Conservation (phyloP, 37 sponge, comb jelly and placozoan genomes). For the Halichondria panicea region DNA sequence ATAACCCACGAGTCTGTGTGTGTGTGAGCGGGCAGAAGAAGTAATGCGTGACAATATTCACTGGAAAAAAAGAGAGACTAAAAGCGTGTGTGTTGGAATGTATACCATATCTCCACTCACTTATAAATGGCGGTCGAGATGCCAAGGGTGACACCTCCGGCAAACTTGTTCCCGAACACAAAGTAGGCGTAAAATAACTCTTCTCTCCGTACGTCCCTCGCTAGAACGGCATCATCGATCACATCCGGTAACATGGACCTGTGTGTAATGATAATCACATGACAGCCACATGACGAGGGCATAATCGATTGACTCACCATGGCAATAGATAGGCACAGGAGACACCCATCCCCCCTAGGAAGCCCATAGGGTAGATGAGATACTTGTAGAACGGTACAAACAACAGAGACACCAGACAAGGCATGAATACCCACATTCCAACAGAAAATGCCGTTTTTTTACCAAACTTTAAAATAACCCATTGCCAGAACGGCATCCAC, state of each 20-base stretch:
- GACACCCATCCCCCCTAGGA: constrained; percentile 65
- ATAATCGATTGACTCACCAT: constrained; percentile 87
- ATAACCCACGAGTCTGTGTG: constrained; percentile 66
- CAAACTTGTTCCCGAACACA: constrained; percentile 88
- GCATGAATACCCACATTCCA: constrained; percentile 62
- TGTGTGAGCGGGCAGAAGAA: constrained; percentile 2
- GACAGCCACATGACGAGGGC: too few species aligned
- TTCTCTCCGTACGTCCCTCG: constrained; percentile 68
- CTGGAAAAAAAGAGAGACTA: neutral
- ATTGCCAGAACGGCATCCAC: constrained; percentile 83
- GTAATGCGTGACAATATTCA: neutral
- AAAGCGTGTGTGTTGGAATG: too few species aligned
- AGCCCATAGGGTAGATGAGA: constrained; percentile 34
- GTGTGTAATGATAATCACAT: neutral
- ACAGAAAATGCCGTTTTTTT: constrained; percentile 66
- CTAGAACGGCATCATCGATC: constrained; percentile 57
- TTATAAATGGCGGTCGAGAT: constrained; percentile 77
- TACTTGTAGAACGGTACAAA: constrained; percentile 31
- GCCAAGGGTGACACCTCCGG: constrained; percentile 79
- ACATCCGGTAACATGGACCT: constrained; percentile 98
- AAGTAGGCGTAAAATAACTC: constrained; percentile 91
- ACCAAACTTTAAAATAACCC: constrained; percentile 55
- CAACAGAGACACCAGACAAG: constrained; percentile 17
- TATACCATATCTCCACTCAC: constrained; percentile 36
- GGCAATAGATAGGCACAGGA: constrained; percentile 70